These are phyloP conservation scores for Chelon auratus DNA, from an alignment of 2,797 vertebrate species.

Conservation along the genomic window DNA sequence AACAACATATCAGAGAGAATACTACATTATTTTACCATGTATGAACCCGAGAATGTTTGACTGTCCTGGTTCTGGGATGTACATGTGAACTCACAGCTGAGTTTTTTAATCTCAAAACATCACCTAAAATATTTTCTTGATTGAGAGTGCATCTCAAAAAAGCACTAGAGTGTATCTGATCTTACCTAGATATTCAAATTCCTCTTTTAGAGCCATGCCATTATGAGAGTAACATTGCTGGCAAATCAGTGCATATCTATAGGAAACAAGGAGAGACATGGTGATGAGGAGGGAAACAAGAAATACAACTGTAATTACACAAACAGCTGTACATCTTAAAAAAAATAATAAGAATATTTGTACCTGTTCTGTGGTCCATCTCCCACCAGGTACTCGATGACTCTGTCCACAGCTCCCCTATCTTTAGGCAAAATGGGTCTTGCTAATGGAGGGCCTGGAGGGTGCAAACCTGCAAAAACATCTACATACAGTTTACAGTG, in stretches of 20 bases:
- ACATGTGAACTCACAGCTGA: background rate
- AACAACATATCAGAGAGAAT: background rate
- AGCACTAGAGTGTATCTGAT: background rate
- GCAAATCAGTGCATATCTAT: conserved; percentile 95
- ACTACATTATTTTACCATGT: background rate
- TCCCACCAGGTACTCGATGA: conserved; percentile 96
- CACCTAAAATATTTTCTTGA: too few species aligned
- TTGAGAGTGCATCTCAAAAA: too few species aligned
- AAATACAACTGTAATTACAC: too few species aligned
- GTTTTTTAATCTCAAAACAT: too few species aligned
- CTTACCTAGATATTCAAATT: conserved; percentile 98
- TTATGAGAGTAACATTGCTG: conserved; percentile 99
- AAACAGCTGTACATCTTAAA: too few species aligned
- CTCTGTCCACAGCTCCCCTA: conserved; percentile 90
- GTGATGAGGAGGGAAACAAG: background rate
- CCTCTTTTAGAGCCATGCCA: conserved; percentile 98
- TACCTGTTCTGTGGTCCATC: conserved; percentile 99
- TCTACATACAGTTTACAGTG: background rate
- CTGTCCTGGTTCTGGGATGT: too few species aligned
- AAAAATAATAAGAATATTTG: background rate
- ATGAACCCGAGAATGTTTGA: background rate
- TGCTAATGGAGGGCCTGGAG: conserved; percentile 94
- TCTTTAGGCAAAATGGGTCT: conserved; percentile 94
- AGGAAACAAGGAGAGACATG: background rate
- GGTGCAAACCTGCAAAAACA: conserved; percentile 87